Evolutionary conservation across 2,888 invertebrate genomes (phyloP), one percentile per base, ranked within the genome.

Genomic region (Drosophila atroscutellata): DNA sequence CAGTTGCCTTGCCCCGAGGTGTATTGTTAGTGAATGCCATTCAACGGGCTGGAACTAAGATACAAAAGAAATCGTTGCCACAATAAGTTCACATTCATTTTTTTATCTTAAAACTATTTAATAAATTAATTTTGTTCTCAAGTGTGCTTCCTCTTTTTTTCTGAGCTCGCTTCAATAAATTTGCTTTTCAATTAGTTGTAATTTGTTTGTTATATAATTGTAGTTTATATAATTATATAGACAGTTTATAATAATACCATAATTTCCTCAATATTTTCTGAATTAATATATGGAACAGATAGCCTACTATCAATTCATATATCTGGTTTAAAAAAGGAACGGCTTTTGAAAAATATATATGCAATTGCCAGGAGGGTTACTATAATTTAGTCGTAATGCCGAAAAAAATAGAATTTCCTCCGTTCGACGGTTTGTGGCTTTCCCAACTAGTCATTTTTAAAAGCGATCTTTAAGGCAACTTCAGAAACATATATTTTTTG

Each of bases 11-110:
- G 72, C 86, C 71, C 55, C 37, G 57, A 71, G 66, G 68, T 58
- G 64, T 47, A 77, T 78, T 78, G 81, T 76, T 80, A 64, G 30
- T 69, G 45, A 60, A 39, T 63, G 69, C 54, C 28, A 57, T 78
- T 76, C 77, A 78, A 72, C 49, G 72, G 72, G 28, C 61, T 72
- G 77, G 56, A 72, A 64, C 62, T 60, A 50, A 64, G 64, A 65
- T 64, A 80, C 81, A 81, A 78, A 63, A 55, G 78, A 65, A 59
- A 60, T 51, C 62, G 64, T 52, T 64, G 77, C 77, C 77, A 62
- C 67, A 78, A 80, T 62, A 76, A 62, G 51, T 68, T 72, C 77
- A 9, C 71, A 67, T 54, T 45, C 45, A 71, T 68, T 36, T 65
- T 76, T 26, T 39, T 71, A 45, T 26, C 49, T 61, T 34, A 45